phyloP scores from a whole-genome alignment of 2,113 vertebrate genomes.

The Ahaetulla prasina region DNA sequence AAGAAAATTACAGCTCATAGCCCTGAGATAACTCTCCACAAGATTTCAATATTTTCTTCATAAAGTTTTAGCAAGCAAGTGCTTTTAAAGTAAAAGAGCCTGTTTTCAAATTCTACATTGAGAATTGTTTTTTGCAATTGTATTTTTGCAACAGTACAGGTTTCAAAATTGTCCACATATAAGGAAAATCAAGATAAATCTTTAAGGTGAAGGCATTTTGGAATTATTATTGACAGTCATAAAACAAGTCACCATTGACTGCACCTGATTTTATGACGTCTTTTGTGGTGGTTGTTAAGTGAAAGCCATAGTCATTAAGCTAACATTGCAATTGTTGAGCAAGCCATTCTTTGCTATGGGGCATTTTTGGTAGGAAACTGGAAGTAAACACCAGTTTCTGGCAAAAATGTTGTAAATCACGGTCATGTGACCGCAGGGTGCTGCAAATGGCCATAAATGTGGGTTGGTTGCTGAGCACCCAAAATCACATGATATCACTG shows the following conservation, averaged over 20 bases:
- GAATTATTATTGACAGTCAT: background rate
- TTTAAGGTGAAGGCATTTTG: background rate
- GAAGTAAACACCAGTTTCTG: background rate
- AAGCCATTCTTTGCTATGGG: background rate
- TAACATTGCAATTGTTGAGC: background rate
- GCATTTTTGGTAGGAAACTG: background rate
- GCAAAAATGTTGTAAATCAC: background rate
- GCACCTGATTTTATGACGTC: background rate
- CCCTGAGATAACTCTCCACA: background rate
- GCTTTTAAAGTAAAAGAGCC: background rate
- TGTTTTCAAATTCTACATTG: background rate
- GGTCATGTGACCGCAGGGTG: background rate
- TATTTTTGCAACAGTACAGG: background rate
- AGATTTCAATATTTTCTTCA: background rate
- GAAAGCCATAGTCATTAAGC: background rate
- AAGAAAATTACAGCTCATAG: background rate
- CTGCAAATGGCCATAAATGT: background rate
- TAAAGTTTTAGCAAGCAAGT: background rate
- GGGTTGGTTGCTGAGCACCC: background rate
- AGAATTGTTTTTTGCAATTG: background rate
- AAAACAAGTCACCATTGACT: background rate
- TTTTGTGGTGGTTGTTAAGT: background rate
- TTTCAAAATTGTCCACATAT: background rate
- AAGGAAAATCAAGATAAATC: background rate
- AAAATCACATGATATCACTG: background rate